A percentile compares a stretch with the other conserved stretches of the same genome.
These are phyloP conservation scores for Otolemur crassicaudatus DNA, from an alignment of 2,797 vertebrate genomes.

Conservation along the genomic window DNA sequence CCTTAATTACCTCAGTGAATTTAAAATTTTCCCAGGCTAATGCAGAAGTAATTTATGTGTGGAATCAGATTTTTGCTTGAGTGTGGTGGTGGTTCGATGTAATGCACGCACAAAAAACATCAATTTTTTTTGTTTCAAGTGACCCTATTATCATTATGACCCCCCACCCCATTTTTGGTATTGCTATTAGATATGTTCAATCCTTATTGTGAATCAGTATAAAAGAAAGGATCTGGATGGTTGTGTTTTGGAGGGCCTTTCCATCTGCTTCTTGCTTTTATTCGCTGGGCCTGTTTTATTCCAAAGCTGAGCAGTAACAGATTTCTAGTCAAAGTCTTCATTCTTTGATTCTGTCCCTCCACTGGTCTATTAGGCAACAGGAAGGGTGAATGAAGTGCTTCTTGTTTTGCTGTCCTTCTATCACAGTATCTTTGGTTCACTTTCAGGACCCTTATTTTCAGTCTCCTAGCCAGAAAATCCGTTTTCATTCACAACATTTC, in stretches of 20 bases:
- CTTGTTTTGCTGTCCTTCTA: background rate
- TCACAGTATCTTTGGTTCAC: background rate
- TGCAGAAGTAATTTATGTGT: background rate
- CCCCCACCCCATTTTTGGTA: background rate
- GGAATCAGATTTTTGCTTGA: background rate
- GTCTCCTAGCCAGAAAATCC: background rate
- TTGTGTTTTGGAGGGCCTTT: background rate
- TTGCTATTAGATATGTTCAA: background rate
- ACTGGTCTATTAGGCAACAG: background rate
- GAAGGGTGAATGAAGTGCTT: background rate
- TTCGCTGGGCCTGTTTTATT: background rate
- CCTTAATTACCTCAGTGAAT: background rate
- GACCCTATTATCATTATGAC: background rate
- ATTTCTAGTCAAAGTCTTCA: background rate
- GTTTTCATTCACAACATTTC: background rate
- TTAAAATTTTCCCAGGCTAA: background rate
- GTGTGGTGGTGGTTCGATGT: background rate
- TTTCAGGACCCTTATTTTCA: background rate
- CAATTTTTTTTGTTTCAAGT: slow-evolving; percentile 25
- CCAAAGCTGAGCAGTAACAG: background rate
- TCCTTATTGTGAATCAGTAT: background rate
- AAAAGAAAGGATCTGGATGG: background rate
- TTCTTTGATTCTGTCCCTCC: background rate
- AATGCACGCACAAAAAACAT: background rate
- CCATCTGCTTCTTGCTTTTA: background rate